These are phyloP conservation scores for Chelon auratus DNA, from an alignment of 2,797 vertebrate genomes.

Conservation along the genomic window DNA sequence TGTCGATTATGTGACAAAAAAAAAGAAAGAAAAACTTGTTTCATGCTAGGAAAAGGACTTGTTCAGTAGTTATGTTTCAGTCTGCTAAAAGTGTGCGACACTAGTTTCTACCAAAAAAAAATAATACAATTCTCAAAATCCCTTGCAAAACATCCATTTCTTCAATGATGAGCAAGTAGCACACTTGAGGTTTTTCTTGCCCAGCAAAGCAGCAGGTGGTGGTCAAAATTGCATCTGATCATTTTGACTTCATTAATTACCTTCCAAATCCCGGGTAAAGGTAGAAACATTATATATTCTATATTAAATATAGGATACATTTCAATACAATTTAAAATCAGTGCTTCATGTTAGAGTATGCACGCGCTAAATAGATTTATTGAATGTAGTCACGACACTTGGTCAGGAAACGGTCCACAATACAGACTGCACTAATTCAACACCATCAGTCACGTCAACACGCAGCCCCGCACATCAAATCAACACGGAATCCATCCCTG, in stretches of 20 bases:
- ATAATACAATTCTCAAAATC: neutral
- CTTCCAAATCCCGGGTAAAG: neutral
- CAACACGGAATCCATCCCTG: neutral
- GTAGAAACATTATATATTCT: too few species aligned
- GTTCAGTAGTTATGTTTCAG: too few species aligned
- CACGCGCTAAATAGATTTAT: too few species aligned
- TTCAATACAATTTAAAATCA: too few species aligned
- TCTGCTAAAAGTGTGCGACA: too few species aligned
- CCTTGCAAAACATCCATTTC: neutral
- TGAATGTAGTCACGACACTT: neutral
- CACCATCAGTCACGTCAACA: neutral
- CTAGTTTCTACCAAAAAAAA: neutral
- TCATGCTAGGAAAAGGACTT: too few species aligned
- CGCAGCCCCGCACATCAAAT: neutral
- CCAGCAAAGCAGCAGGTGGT: neutral
- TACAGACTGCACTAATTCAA: neutral
- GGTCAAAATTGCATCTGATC: neutral
- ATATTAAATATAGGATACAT: too few species aligned
- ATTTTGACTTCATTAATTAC: neutral
- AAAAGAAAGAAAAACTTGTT: too few species aligned
- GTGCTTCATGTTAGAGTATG: too few species aligned
- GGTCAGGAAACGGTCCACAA: too few species aligned
- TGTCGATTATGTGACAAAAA: too few species aligned
- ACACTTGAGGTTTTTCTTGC: neutral
- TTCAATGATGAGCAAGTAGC: neutral